phyloP scores from a whole-genome alignment of 2,797 vertebrate genomes.

The Cuculus canorus region DNA sequence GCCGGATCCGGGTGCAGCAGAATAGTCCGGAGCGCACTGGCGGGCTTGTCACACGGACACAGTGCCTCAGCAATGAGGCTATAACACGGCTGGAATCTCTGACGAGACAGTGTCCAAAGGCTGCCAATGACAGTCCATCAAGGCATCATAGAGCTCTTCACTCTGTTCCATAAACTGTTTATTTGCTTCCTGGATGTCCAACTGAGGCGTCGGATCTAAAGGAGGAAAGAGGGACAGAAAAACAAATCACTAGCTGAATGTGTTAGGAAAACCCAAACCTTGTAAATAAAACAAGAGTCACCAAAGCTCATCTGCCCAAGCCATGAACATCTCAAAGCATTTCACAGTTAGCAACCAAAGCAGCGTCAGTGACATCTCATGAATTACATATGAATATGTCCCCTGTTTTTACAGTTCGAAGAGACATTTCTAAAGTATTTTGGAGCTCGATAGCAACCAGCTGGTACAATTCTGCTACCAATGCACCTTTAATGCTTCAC shows the following conservation, averaged over 20 bases:
- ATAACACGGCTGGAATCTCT: constrained; percentile 79
- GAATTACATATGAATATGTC: background rate
- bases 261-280: background rate
- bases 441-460: background rate
- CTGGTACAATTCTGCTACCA: background rate
- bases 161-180: constrained; percentile 90
- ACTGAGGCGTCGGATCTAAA: constrained; percentile 85
- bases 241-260: rapidly evolving
- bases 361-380: background rate
- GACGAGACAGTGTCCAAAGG: constrained; percentile 82
- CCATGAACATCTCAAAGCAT: background rate
- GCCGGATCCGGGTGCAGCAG: background rate
- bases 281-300: background rate
- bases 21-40: background rate
- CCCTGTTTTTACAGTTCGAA: background rate
- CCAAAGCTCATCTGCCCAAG: background rate
- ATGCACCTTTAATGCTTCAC: too few relatives aligned
- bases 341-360: background rate
- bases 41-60: background rate
- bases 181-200: constrained; percentile 89
- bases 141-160: constrained; percentile 90
- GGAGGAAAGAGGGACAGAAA: background rate
- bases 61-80: constrained; percentile 8
- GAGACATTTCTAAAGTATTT: background rate
- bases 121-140: constrained; percentile 91